Base-by-base conservation (phyloP, 2,113 vertebrate species). In the Hyperopisus bebe region DNA sequence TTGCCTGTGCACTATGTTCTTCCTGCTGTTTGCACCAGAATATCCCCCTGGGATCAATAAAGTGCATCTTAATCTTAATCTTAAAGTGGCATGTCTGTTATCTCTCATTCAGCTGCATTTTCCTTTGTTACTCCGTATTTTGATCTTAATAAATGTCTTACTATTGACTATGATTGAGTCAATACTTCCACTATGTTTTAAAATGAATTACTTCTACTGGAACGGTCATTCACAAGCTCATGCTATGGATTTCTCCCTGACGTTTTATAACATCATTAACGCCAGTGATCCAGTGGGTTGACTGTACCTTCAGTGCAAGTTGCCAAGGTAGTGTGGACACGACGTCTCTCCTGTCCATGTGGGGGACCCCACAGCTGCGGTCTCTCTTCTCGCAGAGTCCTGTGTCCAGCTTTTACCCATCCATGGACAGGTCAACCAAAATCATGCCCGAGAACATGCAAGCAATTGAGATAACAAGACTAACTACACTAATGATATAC, bases 231-330 rank as follows among this genome's bases (percentile, higher is more conserved):
- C 11, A 39, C 31, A 74, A 74, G 70, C 13, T 39, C n/a, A n/a
- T 17, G 58, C 2, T n/a, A 27, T 66, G 62, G n/a, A 27, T 66
- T 62, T 62, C 24, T 9, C 7, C 27, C 31, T 83, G 80, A 44
- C 0, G 2, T 83, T 42, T 83, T 19, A 47, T 47, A 47, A 42
- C 13, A 80, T 80, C 35, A 42, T 80, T 15, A 7, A 80, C 13
- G 2, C 31, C 31, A 39, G 35, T 27, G 74, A 19, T 80, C 31
- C 6, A 15, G 74, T 42, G 74, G 77, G 39, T 31, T 4, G 31
- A 4, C 3, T 27, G 7, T 92, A 95, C 95, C 95, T 94, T 94
- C 53, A 94, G 62, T 11, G 88, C 90, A 83, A 94, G 90, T 88
- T 90, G 93, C 82, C 48, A 89, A 0, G 94, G 94, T 31, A 96